Conservation (phyloP, 1,140 invertebrate genomes). For the Diabrotica undecimpunctata region DNA sequence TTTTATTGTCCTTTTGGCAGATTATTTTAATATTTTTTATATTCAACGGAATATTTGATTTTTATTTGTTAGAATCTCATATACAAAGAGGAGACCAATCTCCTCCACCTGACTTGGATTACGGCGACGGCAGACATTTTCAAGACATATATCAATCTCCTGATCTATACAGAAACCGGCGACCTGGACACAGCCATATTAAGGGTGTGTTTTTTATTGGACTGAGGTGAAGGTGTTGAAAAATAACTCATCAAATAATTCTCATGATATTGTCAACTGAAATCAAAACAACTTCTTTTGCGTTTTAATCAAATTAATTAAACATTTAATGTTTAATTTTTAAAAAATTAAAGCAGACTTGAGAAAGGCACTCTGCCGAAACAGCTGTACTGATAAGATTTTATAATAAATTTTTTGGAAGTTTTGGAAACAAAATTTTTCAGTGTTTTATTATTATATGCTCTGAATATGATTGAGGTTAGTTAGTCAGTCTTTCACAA, state of each 20-base stretch:
- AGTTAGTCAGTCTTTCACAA: too few species aligned
- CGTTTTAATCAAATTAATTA: neutral
- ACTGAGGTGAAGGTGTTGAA: conserved; percentile 20
- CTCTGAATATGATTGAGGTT: too few species aligned
- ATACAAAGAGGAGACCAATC: conserved; percentile 39
- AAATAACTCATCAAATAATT: neutral
- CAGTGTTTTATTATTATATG: too few species aligned
- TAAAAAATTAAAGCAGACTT: too few species aligned
- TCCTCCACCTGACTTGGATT: conserved; percentile 34
- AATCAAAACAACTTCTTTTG: neutral
- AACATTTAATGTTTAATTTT: neutral
- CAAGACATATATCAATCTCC: conserved; percentile 30
- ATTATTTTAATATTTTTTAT: too few species aligned
- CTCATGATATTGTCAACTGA: neutral
- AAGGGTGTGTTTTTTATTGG: conserved; percentile 26
- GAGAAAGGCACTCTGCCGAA: too few species aligned
- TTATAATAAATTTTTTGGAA: too few species aligned
- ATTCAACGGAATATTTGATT: neutral
- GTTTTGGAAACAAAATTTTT: too few species aligned
- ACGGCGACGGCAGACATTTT: conserved; percentile 18
- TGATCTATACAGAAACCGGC: conserved; percentile 26
- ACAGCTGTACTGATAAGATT: too few species aligned
- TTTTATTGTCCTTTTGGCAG: too few species aligned
- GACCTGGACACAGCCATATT: conserved; percentile 13
- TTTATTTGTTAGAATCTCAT: conserved; percentile 21